These are phyloP conservation scores for Cremastobaeus sp. DNA, from an alignment of 2,888 invertebrate species.

Conservation along the genomic window DNA sequence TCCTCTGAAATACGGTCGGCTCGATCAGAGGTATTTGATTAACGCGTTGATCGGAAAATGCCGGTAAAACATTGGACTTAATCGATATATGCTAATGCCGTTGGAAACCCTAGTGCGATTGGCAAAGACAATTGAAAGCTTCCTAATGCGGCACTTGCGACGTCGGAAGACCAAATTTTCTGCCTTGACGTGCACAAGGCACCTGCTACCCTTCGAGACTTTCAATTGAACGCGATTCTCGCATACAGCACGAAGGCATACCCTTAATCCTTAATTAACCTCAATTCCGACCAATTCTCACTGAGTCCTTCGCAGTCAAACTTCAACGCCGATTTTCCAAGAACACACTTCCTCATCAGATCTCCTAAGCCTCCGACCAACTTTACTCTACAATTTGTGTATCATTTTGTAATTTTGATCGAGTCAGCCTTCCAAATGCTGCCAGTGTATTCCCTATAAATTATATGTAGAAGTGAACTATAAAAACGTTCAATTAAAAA, in stretches of 20 bases:
- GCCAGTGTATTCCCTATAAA: too few relatives aligned
- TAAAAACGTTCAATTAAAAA: too few relatives aligned
- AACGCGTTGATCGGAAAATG: conserved; percentile 8
- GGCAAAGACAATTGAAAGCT: conserved; percentile 45
- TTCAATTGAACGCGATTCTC: conserved; percentile 57
- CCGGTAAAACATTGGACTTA: conserved; percentile 27
- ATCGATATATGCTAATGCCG: conserved; percentile 39
- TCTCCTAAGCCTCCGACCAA: conserved; percentile 6
- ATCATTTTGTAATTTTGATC: background rate
- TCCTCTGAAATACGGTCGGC: too few relatives aligned
- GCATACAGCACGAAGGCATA: conserved; percentile 62
- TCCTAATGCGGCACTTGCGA: conserved; percentile 46
- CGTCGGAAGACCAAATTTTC: conserved; percentile 54
- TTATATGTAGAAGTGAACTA: too few relatives aligned
- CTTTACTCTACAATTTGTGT: conserved; percentile 21
- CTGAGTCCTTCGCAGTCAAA: conserved; percentile 64
- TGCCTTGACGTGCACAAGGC: conserved; percentile 46
- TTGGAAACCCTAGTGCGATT: conserved; percentile 36
- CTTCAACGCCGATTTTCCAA: conserved; percentile 52
- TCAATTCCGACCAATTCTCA: conserved; percentile 65
- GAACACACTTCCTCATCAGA: conserved; percentile 5
- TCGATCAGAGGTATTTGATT: conserved; percentile 12
- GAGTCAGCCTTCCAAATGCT: too few relatives aligned
- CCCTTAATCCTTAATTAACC: conserved; percentile 72
- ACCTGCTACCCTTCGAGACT: conserved; percentile 58